phyloP scores from a whole-genome alignment of 2,888 invertebrate species.

The Eupithecia abbreviata region DNA sequence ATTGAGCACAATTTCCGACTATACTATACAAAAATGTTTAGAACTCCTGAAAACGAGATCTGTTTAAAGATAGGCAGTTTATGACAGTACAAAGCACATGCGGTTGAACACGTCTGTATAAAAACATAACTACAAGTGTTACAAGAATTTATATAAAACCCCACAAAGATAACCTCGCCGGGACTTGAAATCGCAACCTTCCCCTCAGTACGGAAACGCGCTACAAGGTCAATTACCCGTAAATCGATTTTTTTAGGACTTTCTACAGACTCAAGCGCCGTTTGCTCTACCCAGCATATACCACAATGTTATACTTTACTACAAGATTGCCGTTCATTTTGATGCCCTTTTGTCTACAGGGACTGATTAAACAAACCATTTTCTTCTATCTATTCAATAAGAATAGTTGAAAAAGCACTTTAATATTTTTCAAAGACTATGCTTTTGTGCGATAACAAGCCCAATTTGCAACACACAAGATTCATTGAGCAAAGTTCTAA shows the following conservation, averaged over 20 bases:
- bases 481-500: constrained; percentile 71
- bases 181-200: neutral
- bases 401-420: constrained; percentile 54
- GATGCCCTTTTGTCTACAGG: neutral
- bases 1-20: constrained; percentile 56
- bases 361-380: neutral
- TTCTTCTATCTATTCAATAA: neutral
- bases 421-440: constrained; percentile 42
- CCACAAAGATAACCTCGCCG: neutral
- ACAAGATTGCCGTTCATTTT: neutral
- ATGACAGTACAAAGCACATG: neutral
- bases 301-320: neutral
- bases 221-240: neutral
- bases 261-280: neutral
- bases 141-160: neutral
- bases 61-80: constrained; percentile 3
- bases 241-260: neutral
- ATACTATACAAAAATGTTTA: constrained; percentile 46
- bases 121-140: neutral
- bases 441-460: constrained; percentile 74
- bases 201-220: neutral
- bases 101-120: neutral
- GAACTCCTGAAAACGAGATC: constrained; percentile 34
- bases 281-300: neutral
- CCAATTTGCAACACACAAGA: constrained; percentile 60